phyloP scores from a whole-genome alignment of 2,888 invertebrate genomes.

The Lordiphosa fenestrarum region DNA sequence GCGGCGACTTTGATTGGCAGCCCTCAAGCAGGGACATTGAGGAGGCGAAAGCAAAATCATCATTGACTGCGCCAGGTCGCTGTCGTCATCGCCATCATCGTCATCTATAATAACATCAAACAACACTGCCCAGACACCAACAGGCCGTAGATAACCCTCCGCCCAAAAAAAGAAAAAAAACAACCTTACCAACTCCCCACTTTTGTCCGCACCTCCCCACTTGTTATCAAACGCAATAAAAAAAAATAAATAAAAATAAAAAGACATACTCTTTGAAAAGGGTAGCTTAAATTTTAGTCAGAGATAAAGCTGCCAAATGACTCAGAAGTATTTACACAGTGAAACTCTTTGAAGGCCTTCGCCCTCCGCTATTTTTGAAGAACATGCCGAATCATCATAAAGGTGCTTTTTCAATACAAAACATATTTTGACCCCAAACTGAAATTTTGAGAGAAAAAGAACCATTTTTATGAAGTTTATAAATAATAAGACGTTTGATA shows the following conservation, averaged over 20 bases:
- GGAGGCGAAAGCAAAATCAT: constrained; percentile 10
- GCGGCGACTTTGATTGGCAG: constrained; percentile 64
- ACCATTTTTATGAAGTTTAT: too few relatives aligned
- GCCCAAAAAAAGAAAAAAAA: constrained; percentile 9
- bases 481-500: too few relatives aligned
- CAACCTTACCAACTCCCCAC: constrained; percentile 18
- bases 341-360: too few relatives aligned
- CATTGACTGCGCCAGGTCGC: constrained; percentile 15
- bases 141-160: constrained; percentile 15
- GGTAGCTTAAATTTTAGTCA: neutral
- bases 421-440: too few relatives aligned
- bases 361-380: too few relatives aligned
- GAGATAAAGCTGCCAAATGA: too few relatives aligned
- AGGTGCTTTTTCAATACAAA: too few relatives aligned
- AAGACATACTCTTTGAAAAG: constrained; percentile 27
- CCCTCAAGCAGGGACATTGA: constrained; percentile 19
- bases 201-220: constrained; percentile 48
- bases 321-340: too few relatives aligned
- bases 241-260: constrained; percentile 15
- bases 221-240: constrained; percentile 73
- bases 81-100: constrained; percentile 37
- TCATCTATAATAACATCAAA: constrained; percentile 73
- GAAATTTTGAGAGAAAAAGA: too few relatives aligned
- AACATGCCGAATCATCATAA: too few relatives aligned
- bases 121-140: constrained; percentile 59